phyloP scores from a whole-genome alignment of 2,113 vertebrate species.

The human (Homo sapiens) region DNA sequence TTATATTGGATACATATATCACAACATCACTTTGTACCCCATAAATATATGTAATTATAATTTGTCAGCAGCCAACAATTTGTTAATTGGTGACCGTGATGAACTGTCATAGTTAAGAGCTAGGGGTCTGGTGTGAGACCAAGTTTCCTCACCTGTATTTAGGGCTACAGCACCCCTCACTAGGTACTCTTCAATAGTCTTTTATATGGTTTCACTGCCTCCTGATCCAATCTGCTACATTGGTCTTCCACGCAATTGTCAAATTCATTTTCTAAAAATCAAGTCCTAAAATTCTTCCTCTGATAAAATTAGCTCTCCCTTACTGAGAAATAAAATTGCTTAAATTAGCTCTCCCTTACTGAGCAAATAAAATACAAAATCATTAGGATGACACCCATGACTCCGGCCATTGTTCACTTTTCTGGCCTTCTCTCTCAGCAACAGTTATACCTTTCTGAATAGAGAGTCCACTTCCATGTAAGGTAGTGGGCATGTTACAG shows the following conservation, averaged over 20 bases:
- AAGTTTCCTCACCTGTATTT: neutral
- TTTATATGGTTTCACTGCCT: neutral
- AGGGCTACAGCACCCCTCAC: neutral
- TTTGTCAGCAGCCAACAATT: neutral
- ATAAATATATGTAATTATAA: neutral
- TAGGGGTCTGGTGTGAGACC: neutral
- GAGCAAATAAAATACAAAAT: neutral
- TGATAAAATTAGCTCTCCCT: conserved; percentile 19
- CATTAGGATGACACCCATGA: neutral
- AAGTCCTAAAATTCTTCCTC: neutral
- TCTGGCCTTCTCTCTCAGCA: neutral
- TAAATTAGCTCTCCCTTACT: neutral
- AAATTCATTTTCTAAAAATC: conserved; percentile 22
- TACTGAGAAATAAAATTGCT: neutral
- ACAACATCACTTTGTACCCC: neutral
- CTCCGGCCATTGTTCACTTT: neutral
- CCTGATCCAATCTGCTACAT: neutral
- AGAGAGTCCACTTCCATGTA: neutral
- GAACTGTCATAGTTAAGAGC: neutral
- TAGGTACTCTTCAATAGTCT: neutral
- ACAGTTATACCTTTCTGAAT: neutral
- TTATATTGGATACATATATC: neutral
- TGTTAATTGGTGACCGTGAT: neutral
- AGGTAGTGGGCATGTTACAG: neutral
- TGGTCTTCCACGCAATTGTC: neutral